Evolutionary conservation across 2,113 vertebrate genomes (phyloP).

Genomic region (Ailurus styani): DNA sequence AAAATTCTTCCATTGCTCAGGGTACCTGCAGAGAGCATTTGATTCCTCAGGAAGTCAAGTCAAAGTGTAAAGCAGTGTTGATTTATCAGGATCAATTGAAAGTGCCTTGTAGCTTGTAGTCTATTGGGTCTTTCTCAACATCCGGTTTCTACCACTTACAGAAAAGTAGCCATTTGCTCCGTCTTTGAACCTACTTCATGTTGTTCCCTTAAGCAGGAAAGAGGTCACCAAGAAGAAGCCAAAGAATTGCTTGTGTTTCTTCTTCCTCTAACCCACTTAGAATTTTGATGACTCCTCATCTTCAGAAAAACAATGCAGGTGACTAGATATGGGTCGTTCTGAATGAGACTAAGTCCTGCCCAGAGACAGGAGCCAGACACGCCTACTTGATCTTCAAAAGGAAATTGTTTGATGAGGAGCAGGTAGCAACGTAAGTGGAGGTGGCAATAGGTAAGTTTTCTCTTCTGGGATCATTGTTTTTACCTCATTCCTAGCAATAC

Average conservation of each 20-base stretch:
- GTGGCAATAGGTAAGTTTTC: not conserved
- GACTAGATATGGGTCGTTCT: not conserved
- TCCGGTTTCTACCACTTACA: not conserved
- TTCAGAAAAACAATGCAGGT: not conserved
- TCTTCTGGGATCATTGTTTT: not conserved
- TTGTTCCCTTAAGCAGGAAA: not conserved
- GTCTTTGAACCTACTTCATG: not conserved
- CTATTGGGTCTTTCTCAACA: not conserved
- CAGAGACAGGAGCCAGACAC: not conserved
- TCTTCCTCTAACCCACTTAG: not conserved
- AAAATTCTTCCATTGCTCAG: not conserved
- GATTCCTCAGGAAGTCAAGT: not conserved
- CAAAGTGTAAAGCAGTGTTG: not conserved
- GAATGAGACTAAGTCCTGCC: not conserved
- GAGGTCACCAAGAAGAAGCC: not conserved
- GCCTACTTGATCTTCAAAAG: conserved; percentile 8
- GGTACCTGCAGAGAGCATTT: not conserved
- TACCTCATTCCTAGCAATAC: not conserved
- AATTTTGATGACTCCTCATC: not conserved
- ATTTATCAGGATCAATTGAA: not conserved
- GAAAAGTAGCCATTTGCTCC: not conserved
- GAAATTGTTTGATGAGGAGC: not conserved
- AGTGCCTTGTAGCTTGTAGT: not conserved
- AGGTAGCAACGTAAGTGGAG: not conserved
- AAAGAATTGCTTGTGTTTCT: not conserved